Base-by-base conservation (phyloP, 37 sponge, comb jelly and placozoan genomes). In the Aplysina aerophoba region DNA sequence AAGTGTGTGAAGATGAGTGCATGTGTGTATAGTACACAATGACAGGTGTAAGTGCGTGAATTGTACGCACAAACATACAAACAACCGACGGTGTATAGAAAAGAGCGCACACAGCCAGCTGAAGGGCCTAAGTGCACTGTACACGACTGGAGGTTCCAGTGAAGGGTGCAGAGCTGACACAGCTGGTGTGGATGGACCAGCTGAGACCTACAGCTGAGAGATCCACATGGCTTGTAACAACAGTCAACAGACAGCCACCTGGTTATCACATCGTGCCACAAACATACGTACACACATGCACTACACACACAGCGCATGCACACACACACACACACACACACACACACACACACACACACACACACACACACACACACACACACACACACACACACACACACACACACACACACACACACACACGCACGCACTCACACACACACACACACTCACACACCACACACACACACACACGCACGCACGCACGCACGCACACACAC, bases 321-420 rank as follows among this genome's bases (percentile, higher is more conserved):
- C 4, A 55, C 57, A 81, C 81, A 58, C 59, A 55, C 19, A 81
- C 81, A 56, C 61, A 55, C 59, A 81, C 81, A 81, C 59, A 81
- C 61, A 55, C 61, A 55, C 81, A 81, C 61, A 81, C 61, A 81
- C 59, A 55, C 81, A 81, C 81, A 81, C 61, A 55, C 81, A 57
- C 61, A 55, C 81, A 81, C 81, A 81, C 61, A 58, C 19, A 57
- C 61, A 81, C 61, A 55, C 31, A 81, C 81, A 81, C 61, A n/a
- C 71, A 69, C 2, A n/a, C 71, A 69, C 30, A 8, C 8, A 44
- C 50, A 44, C 50, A 44, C 71, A 69, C 71, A 69, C 71, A n/a
- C 71, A 69, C 71, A 30, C 27, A n/a, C 33, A 69, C 27, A 30
- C 33, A 69, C 71, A 69, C 33, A n/a, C 27, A 69, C 33, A 69